Evolutionary conservation across 2,888 invertebrate genomes (phyloP), one percentile per base, ranked within the genome.

Genomic region (Rutpela maculata): DNA sequence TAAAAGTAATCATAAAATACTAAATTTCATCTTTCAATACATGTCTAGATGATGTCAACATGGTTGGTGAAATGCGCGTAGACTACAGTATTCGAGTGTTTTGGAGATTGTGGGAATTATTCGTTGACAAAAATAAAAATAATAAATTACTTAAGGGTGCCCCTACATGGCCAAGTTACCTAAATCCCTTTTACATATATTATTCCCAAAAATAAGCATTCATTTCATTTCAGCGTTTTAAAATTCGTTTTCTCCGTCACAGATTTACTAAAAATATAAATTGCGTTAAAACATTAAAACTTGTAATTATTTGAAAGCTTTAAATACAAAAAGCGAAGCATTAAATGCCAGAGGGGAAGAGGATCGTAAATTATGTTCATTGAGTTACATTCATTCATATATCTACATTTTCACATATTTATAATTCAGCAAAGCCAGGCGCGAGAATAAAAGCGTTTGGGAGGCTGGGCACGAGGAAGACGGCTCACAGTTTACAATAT

Each of bases 321-420:
- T 26, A 15, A 63, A 31, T 22, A 43, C 7, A 22, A 22, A 65
- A 67, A n/a, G 55, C n/a, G 59, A 57, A 38, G 15, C 57, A 31
- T 38, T 69, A 59, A 69, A 69, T 59, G 57, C 35, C 18, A 56
- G 10, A 50, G 12, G 43, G 65, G 38, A 43, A 22, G 18, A 22
- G 26, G 56, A 50, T 56, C 67, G 55, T 67, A 56, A 67, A 67
- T 67, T 67, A 67, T 56, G 56, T 67, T 69, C 69, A 69, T 69
- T 69, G 69, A 57, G 69, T 57, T 69, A 59, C 57, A 69, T 67
- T 69, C 69, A 69, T 57, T 69, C 69, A 69, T 35, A 69, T 38
- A 38, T 69, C 50, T 35, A 31, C 69, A 38, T 69, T 57, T 69
- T 69, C 35, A 38, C 59, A 69, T 69, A 69, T 69, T 69, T 69